These are phyloP conservation scores for Lagothrix lagotricha DNA, from an alignment of 2,797 vertebrate genomes.

Conservation along the genomic window DNA sequence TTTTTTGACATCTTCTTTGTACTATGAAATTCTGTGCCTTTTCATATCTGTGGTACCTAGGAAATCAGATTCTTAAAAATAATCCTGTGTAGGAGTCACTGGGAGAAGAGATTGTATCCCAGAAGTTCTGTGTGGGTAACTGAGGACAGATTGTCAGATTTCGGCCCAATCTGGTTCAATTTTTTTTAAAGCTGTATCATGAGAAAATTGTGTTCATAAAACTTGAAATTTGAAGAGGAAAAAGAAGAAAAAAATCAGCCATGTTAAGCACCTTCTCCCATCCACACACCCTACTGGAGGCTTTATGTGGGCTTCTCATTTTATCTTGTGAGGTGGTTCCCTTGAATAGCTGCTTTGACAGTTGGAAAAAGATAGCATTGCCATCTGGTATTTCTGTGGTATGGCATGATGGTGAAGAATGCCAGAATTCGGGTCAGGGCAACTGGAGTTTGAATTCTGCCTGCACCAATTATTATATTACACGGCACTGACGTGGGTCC, in stretches of 20 bases:
- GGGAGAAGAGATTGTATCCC: constrained; percentile 62
- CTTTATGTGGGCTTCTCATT: background rate
- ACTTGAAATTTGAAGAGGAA: constrained; percentile 22
- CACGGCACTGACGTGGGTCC: background rate
- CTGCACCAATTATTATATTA: background rate
- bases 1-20: constrained; percentile 45
- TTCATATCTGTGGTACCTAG: constrained; percentile 62
- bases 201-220: constrained; percentile 35
- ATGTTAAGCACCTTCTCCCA: constrained; percentile 21
- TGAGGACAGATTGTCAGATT: constrained; percentile 76
- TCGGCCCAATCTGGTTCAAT: constrained; percentile 67
- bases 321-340: background rate
- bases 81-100: constrained; percentile 73
- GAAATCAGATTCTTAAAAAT: constrained; percentile 75
- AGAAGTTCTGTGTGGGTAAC: constrained; percentile 76
- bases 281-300: background rate
- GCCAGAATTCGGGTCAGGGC: background rate
- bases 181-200: constrained; percentile 39
- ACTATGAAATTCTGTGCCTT: constrained; percentile 55
- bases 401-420: background rate
- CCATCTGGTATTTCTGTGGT: background rate
- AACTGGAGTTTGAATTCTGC: background rate
- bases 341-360: constrained; percentile 29
- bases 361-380: background rate
- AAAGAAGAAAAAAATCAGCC: background rate